Conservation (phyloP, 2,113 vertebrate genomes). For the Aptenodytes forsteri region DNA sequence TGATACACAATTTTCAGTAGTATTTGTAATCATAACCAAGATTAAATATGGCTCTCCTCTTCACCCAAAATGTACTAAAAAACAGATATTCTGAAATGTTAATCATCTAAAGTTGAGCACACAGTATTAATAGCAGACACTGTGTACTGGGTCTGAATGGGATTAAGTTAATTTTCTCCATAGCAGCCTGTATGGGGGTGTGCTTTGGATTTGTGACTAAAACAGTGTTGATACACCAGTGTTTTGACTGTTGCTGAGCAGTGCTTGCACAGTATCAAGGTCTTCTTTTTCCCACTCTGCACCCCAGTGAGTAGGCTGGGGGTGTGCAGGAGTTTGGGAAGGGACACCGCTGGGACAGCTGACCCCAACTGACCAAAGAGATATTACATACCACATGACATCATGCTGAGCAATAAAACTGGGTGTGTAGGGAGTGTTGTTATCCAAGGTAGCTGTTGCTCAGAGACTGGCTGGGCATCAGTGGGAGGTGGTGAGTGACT, state of each 20-base stretch:
- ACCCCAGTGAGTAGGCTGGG: not conserved
- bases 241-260: not conserved
- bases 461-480: not conserved
- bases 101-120: not conserved
- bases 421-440: not conserved
- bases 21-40: not conserved
- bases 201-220: not conserved
- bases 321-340: not conserved
- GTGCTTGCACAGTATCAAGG: not conserved
- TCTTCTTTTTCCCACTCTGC: not conserved
- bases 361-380: not conserved
- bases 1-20: not conserved
- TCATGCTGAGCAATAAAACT: not conserved
- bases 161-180: not conserved
- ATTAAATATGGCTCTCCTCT: not conserved
- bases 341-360: too few species aligned
- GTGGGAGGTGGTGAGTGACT: not conserved
- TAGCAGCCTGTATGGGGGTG: fast-evolving
- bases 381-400: not conserved
- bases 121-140: not conserved
- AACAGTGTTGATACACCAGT: not conserved
- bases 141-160: not conserved
- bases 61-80: not conserved
- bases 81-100: not conserved
- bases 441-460: not conserved